A percentile compares a stretch with the other conserved stretches of the same genome.
These are phyloP conservation scores for Oostethus manadensis DNA, from an alignment of 2,113 vertebrate species.

Conservation along the genomic window DNA sequence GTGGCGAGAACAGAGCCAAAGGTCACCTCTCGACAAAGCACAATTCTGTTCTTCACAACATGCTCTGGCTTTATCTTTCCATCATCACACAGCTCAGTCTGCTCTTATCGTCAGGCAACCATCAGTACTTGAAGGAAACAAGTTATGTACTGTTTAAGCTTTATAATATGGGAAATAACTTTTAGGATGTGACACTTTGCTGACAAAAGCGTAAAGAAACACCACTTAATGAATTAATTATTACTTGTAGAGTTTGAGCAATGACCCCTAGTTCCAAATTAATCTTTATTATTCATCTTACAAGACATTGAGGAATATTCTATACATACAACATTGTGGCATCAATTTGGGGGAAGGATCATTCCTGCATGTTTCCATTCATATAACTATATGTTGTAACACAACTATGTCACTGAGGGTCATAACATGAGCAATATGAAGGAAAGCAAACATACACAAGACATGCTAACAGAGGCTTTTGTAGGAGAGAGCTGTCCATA, in stretches of 20 bases:
- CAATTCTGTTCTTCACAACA: conserved; percentile 20
- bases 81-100: not conserved
- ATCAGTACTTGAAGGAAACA: not conserved
- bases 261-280: too few relatives aligned
- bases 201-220: not conserved
- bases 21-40: conserved; percentile 35
- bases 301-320: too few relatives aligned
- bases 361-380: not conserved
- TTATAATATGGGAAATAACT: not conserved
- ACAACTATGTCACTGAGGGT: not conserved
- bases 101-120: not conserved
- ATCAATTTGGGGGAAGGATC: too few relatives aligned
- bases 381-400: not conserved
- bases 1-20: conserved; percentile 28
- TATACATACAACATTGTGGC: too few relatives aligned
- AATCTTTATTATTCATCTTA: too few relatives aligned
- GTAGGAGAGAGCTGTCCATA: conserved; percentile 7
- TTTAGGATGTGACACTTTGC: not conserved
- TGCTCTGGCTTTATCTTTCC: conserved; percentile 1
- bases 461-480: not conserved
- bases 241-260: too few relatives aligned
- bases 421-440: not conserved
- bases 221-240: too few relatives aligned
- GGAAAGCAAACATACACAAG: not conserved
- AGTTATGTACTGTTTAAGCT: not conserved